Evolutionary conservation across 2,797 vertebrate genomes (phyloP).

Genomic region (Simalia tracyae): DNA sequence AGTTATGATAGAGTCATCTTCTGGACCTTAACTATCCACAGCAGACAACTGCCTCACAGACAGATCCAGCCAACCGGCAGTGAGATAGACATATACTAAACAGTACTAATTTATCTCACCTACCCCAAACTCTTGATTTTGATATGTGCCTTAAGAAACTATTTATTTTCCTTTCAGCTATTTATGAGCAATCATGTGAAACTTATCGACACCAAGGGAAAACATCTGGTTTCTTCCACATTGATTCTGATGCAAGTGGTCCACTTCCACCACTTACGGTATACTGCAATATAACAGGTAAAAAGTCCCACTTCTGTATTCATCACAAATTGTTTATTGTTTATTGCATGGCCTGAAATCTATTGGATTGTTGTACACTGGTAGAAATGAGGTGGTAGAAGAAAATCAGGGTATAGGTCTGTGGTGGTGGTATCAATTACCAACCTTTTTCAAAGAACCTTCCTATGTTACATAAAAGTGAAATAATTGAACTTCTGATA

Average conservation of each 20-base stretch:
- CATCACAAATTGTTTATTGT: neutral
- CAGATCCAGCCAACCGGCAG: too few relatives aligned
- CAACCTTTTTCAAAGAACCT: too few relatives aligned
- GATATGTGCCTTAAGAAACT: neutral
- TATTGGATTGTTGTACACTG: neutral
- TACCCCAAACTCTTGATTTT: neutral
- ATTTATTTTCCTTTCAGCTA: constrained; percentile 66
- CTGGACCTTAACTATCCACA: neutral
- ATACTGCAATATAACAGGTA: constrained; percentile 81
- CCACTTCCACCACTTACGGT: constrained; percentile 72
- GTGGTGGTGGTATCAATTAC: neutral
- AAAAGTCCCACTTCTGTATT: neutral
- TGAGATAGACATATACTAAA: neutral
- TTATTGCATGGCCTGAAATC: neutral
- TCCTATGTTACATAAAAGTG: neutral
- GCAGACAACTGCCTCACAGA: neutral
- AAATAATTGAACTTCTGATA: neutral
- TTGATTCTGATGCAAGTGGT: constrained; percentile 79
- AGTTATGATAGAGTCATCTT: neutral
- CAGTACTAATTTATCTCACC: neutral
- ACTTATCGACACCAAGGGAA: constrained; percentile 76
- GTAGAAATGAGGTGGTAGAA: neutral
- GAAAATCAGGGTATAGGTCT: neutral
- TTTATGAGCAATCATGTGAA: constrained; percentile 79
- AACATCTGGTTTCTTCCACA: constrained; percentile 74